Evolutionary conservation across 2,888 invertebrate genomes (phyloP), one percentile per base, ranked within the genome.

Genomic region (Electrophaes corylata): DNA sequence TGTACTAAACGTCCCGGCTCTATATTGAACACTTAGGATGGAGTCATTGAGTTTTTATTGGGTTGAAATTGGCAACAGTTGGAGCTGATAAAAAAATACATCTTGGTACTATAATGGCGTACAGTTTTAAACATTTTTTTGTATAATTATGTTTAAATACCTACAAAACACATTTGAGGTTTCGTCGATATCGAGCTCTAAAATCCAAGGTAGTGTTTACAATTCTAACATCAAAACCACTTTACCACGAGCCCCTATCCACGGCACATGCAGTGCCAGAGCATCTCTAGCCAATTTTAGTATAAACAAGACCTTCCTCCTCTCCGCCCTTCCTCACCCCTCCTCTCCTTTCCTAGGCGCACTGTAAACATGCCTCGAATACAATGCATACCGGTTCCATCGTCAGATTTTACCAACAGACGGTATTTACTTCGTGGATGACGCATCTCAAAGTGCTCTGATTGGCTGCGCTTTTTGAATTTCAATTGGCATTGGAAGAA

Each of bases 321-420:
- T 10, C 51, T 26, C 47, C 40, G 10, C 44, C 5, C 5, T 43
- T 44, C 37, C 16, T 11, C 31, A 31, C 31, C 31, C 40, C n/a
- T n/a, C 26, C 26, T 29, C 1, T 4, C 37, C 45, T 35, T 41
- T 65, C 16, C 16, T 16, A 37, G 37, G 37, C 43, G 12, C 43
- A 43, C 26, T 14, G 43, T 64, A 70, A 71, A 69, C 70, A 67
- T 66, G 68, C 62, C 64, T 57, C 58, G 56, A 59, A 65, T 70
- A 70, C 67, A 70, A 65, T 63, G 58, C 71, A 66, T 62, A 60
- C 65, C 67, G 60, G 64, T 64, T 53, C 65, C 49, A 55, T 46
- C 52, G 45, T 41, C 40, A 55, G 64, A 53, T 60, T 66, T 65
- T 55, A 65, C 61, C 66, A 62, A 57, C 63, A 51, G 44, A 20